Percentiles rank a stretch among this genome's conserved stretches.
Conservation (phyloP, 2,113 vertebrate genomes). For the Strix aluco region DNA sequence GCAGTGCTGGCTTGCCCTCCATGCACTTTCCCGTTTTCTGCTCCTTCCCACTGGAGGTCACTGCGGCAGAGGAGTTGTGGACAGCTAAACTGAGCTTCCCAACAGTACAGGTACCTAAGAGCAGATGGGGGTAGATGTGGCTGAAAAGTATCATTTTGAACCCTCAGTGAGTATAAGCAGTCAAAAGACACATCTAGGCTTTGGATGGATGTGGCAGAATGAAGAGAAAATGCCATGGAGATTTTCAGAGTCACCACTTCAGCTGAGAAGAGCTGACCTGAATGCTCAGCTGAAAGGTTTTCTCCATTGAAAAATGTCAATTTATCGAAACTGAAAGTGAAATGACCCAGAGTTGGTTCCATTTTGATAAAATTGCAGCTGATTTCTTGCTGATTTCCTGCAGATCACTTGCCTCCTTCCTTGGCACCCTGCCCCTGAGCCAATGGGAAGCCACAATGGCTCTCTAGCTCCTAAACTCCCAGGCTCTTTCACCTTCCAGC, state of each 20-base stretch:
- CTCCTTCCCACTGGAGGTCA: constrained; percentile 38
- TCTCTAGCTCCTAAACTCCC: background rate
- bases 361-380: background rate
- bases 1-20: background rate
- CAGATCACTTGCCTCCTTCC: background rate
- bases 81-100: background rate
- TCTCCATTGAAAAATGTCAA: background rate
- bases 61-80: background rate
- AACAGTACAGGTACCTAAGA: background rate
- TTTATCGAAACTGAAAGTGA: background rate
- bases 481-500: background rate
- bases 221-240: background rate
- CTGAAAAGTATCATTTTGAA: background rate
- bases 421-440: background rate
- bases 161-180: background rate
- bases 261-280: background rate
- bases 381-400: background rate
- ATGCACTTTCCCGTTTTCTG: background rate
- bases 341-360: background rate
- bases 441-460: background rate
- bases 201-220: background rate
- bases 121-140: background rate
- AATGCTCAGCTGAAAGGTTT: background rate
- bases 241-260: background rate
- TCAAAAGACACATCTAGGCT: background rate